Base-by-base conservation (phyloP, 2,888 invertebrate species). In the Meteorus colon region DNA sequence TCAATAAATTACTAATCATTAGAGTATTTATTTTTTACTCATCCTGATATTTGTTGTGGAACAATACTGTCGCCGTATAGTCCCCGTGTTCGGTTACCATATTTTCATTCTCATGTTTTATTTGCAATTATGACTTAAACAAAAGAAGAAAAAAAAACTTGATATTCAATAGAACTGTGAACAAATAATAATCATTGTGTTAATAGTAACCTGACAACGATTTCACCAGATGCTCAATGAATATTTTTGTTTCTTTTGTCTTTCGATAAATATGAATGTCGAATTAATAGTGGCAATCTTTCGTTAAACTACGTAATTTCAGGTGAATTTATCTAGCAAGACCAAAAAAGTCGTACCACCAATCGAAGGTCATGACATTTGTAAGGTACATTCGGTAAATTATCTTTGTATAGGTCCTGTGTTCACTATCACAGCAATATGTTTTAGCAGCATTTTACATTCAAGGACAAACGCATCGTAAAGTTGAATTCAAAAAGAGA, bases 401-500 rank as follows among this genome's bases (percentile, higher is more conserved):
- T 45, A 68, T 76, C 34, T 73, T 68, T 41, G 80, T 75, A 77
- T 82, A 83, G 85, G 87, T 88, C 87, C 88, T 88, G 88, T 88
- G 87, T 88, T 89, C 86, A 88, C 86, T 86, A 87, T 88, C 86
- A 87, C 86, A 87, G 86, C 87, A 86, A 84, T 65, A 65, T 85
- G 82, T 84, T 83, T 81, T 82, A 85, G 84, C 86, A 86, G 85
- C 86, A 80, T 81, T 77, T 77, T 69, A 79, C 72, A 76, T 75
- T 74, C 65, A 77, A 80, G 81, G 82, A 80, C 78, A 79, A 80
- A 82, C 80, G 81, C 80, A 55, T 48, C 67, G 73, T 77, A 80
- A 29, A 72, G 62, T 37, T 4, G 12, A 74, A 71, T 24, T 24
- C 55, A 63, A 24, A 78, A 70, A 72, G 19, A 74, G 41, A 70